Evolutionary conservation across 2,888 invertebrate genomes (phyloP), one percentile per base, ranked within the genome.

Genomic region (Patella depressa): DNA sequence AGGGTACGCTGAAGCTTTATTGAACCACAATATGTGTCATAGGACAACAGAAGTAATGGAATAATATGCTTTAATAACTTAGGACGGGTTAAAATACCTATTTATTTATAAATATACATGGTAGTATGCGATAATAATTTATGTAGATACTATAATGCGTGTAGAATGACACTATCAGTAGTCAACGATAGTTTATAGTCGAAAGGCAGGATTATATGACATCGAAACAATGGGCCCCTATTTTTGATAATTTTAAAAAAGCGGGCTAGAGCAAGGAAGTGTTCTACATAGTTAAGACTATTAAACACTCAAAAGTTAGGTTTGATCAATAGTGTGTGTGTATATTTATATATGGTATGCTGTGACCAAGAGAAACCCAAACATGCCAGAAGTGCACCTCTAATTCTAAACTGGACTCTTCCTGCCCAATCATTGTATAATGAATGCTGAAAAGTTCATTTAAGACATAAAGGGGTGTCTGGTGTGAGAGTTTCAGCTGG

Each of bases 191-290:
- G 65, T 65, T 24, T 12, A 24, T 65, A 65, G 65, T 65, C 12
- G 24, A 24, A 65, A 65, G 65, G 65, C 65, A 65, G 65, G 65
- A 65, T 65, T 65, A 65, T 24, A 12, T 24, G 24, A 65, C 65
- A 65, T 65, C 65, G 65, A 65, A 65, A 65, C 24, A 2, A 65
- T 24, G 65, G 24, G 65, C 65, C 65, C 65, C 65, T 65, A 65
- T 65, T 65, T 65, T 65, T 65, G 24, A 9, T 14, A 65, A 19
- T 65, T 24, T 65, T 24, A 24, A 19, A 65, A 9, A 24, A 65
- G 65, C 45, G 65, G 65, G 65, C 65, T 65, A 65, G 65, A 65
- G 65, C 65, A 65, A 65, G 65, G 65, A 65, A 65, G 65, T 65
- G 19, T 65, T 65, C 65, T 65, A 24, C 12, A 24, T 65, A 65